Evolutionary conservation across 2,888 invertebrate species (phyloP), one percentile per base, ranked within the genome.

Genomic region (Heteromyza rotundicornis): DNA sequence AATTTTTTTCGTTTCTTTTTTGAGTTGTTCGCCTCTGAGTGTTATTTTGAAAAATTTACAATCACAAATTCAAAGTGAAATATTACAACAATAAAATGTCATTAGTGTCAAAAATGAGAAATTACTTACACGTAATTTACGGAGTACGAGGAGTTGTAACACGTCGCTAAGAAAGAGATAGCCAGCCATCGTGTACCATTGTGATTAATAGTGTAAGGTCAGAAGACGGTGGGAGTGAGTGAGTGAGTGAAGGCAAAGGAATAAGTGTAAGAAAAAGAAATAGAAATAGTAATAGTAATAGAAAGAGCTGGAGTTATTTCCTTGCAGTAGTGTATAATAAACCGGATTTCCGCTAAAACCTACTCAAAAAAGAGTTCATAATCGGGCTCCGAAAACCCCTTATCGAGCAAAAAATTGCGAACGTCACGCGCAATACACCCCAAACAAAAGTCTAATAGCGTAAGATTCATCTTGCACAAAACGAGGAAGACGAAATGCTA

Each of bases 61-160:
- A 49, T 8, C 24, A 32, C 47, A 47, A 7, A 19, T 5, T 5
- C 20, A 47, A 19, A 17, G 7, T 36, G 22, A 35, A 52, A 52
- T 24, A 52, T 52, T 52, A 63, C 63, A 59, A 64, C 62, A 69
- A 66, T 67, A 67, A 67, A 69, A 64, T 66, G 63, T 67, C 66
- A 64, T 68, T 66, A 69, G 61, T 67, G 69, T 67, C 69, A 69
- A 60, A 64, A 63, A 66, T 66, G 65, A 69, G 64, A 67, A 67
- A 67, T 67, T 63, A 60, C 60, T 63, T 58, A 56, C 60, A 47
- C 58, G 55, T 64, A 62, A 62, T 57, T 61, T 58, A 10, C 27
- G 27, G 27, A 5, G 27, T 27, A 10, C 27, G 27, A 27, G 27
- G 27, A 27, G 5, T n/a, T n/a, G n/a, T n/a, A n/a, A 44, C 44